phyloP scores from a whole-genome alignment of 2,888 invertebrate species.

The Epistrophe grossulariae region DNA sequence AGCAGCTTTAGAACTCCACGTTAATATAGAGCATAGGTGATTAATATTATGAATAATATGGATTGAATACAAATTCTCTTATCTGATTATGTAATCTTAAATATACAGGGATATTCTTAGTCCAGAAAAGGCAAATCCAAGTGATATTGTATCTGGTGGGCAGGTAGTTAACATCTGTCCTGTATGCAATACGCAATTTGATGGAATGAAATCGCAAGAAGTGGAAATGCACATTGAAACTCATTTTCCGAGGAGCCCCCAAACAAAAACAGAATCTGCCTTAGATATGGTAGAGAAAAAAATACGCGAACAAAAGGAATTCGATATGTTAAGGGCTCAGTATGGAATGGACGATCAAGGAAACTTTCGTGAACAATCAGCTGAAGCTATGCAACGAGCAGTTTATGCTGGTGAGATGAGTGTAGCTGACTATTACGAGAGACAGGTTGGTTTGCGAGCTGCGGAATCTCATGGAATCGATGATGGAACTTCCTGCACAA shows the following conservation, averaged over 20 bases:
- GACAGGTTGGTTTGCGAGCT: constrained; percentile 89
- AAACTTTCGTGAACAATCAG: constrained; percentile 90
- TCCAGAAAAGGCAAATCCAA: constrained; percentile 77
- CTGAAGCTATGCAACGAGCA: constrained; percentile 91
- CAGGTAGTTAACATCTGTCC: constrained; percentile 83
- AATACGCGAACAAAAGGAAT: constrained; percentile 91
- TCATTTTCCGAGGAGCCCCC: constrained; percentile 86
- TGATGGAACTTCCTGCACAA: constrained; percentile 92
- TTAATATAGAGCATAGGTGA: constrained; percentile 93
- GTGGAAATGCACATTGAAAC: constrained; percentile 91
- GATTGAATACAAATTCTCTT: constrained; percentile 79
- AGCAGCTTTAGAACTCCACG: constrained; percentile 93
- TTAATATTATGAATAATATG: constrained; percentile 86
- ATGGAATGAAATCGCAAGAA: constrained; percentile 84
- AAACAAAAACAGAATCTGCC: constrained; percentile 78
- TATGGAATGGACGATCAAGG: constrained; percentile 96
- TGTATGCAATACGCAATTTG: constrained; percentile 84
- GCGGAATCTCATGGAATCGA: constrained; percentile 92
- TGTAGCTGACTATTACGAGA: constrained; percentile 93
- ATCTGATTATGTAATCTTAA: constrained; percentile 6
- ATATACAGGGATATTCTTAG: constrained; percentile 79
- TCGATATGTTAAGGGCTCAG: constrained; percentile 91
- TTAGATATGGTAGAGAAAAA: constrained; percentile 88
- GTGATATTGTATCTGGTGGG: constrained; percentile 78
- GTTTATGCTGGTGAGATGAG: constrained; percentile 94